A percentile compares a stretch with the other conserved stretches of the same genome.
Conservation (phyloP, 2,113 vertebrate species). For the Canis aureus region DNA sequence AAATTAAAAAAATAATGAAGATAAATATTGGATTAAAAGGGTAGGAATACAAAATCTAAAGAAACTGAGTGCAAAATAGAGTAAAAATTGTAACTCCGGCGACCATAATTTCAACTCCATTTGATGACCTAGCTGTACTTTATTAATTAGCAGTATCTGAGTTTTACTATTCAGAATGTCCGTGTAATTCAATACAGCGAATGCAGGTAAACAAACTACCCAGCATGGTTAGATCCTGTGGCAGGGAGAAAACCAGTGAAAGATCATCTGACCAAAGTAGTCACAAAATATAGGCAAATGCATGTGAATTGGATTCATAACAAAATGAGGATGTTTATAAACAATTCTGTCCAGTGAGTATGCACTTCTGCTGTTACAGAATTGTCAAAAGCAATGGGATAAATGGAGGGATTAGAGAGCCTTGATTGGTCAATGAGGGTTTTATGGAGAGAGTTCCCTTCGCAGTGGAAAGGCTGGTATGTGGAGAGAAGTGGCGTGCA, state of each 20-base stretch:
- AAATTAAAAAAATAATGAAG: too few species aligned
- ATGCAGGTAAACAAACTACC: background rate
- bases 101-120: background rate
- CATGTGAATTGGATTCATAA: background rate
- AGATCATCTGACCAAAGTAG: background rate
- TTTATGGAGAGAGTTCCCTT: background rate
- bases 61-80: background rate
- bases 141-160: background rate
- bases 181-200: background rate
- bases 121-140: background rate
- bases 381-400: background rate
- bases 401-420: background rate
- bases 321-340: background rate
- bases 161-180: background rate
- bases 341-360: background rate
- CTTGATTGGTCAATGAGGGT: background rate
- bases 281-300: background rate
- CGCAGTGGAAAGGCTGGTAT: background rate
- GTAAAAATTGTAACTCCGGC: background rate
- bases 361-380: background rate
- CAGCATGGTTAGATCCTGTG: background rate
- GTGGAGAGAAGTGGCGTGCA: rapidly evolving
- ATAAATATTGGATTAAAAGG: slow-evolving; percentile 42
- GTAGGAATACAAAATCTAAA: background rate
- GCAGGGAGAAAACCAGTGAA: background rate